Percentiles rank a stretch among this genome's conserved stretches.
Evolutionary conservation across 1,140 invertebrate genomes (phyloP).

Genomic region (Pogonus chalceus): DNA sequence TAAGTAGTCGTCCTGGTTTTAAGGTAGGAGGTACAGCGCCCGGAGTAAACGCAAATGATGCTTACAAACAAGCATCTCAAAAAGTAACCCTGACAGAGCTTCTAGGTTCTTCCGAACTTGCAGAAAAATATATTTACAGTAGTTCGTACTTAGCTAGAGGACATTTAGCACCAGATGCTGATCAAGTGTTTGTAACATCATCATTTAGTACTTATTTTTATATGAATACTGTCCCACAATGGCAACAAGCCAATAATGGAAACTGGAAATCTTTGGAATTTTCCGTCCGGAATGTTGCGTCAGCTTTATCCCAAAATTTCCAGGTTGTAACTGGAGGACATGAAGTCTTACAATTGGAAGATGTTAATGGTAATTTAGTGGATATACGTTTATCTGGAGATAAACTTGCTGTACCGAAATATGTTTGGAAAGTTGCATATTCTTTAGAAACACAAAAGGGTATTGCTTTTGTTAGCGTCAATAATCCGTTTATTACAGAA

Average conservation of each 20-base stretch:
- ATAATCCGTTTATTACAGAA: slow-evolving; percentile 36
- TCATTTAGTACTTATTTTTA: slow-evolving; percentile 43
- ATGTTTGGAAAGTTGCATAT: slow-evolving; percentile 39
- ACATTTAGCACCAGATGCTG: slow-evolving; percentile 42
- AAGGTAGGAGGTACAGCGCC: slow-evolving; percentile 23
- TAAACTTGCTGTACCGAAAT: slow-evolving; percentile 36
- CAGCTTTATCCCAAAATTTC: slow-evolving; percentile 19
- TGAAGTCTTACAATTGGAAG: slow-evolving; percentile 29
- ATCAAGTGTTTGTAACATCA: slow-evolving; percentile 38
- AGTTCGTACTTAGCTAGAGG: slow-evolving; percentile 38
- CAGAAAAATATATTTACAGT: slow-evolving; percentile 29
- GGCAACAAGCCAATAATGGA: slow-evolving; percentile 39
- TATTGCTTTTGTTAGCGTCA: slow-evolving; percentile 38
- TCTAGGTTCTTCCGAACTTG: slow-evolving; percentile 26
- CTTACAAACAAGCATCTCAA: slow-evolving; percentile 28
- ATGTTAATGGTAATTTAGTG: slow-evolving; percentile 16
- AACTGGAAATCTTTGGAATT: slow-evolving; percentile 42
- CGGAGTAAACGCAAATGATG: slow-evolving; percentile 16
- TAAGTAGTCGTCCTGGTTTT: slow-evolving; percentile 26
- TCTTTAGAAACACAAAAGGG: slow-evolving; percentile 24
- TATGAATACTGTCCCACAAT: slow-evolving; percentile 44
- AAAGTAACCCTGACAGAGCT: slow-evolving; percentile 27
- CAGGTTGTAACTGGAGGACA: slow-evolving; percentile 35
- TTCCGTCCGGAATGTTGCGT: slow-evolving; percentile 28
- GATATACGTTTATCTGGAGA: slow-evolving; percentile 31